These are phyloP conservation scores for Aricia artaxerxes DNA, from an alignment of 2,888 invertebrate species.

Conservation along the genomic window DNA sequence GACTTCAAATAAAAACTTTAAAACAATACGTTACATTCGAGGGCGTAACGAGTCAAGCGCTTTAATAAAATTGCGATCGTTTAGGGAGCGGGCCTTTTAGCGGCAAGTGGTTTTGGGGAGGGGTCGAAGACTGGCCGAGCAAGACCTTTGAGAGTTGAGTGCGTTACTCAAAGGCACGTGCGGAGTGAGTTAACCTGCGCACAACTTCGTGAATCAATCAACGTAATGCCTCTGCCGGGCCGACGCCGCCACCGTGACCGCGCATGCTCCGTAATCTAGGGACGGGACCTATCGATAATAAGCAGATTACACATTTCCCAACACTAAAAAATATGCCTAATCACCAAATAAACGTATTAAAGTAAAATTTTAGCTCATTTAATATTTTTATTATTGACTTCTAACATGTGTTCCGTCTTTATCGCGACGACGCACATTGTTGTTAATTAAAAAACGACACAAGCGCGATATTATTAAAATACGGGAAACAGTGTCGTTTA, in stretches of 20 bases:
- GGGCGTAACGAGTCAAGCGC: constrained; percentile 35
- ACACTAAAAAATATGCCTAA: not conserved
- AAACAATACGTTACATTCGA: constrained; percentile 35
- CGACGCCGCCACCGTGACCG: constrained; percentile 52
- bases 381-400: not conserved
- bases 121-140: constrained; percentile 41
- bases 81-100: constrained; percentile 44
- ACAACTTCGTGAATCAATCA: constrained; percentile 77
- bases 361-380: not conserved
- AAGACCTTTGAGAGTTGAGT: constrained; percentile 52
- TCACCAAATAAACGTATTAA: not conserved
- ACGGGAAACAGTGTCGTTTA: constrained; percentile 7
- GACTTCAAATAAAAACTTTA: constrained; percentile 31
- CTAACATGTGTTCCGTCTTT: not conserved
- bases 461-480: not conserved
- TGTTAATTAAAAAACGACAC: not conserved
- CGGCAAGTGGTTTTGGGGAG: constrained; percentile 39
- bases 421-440: not conserved
- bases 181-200: constrained; percentile 66
- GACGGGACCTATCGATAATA: constrained; percentile 51
- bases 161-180: constrained; percentile 61
- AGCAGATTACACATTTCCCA: constrained; percentile 33
- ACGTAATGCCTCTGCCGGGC: constrained; percentile 68
- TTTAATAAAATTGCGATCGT: constrained; percentile 46
- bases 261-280: constrained; percentile 65